Evolutionary conservation across 2,888 invertebrate genomes (phyloP).

Genomic region (Pediacus dermestoides): DNA sequence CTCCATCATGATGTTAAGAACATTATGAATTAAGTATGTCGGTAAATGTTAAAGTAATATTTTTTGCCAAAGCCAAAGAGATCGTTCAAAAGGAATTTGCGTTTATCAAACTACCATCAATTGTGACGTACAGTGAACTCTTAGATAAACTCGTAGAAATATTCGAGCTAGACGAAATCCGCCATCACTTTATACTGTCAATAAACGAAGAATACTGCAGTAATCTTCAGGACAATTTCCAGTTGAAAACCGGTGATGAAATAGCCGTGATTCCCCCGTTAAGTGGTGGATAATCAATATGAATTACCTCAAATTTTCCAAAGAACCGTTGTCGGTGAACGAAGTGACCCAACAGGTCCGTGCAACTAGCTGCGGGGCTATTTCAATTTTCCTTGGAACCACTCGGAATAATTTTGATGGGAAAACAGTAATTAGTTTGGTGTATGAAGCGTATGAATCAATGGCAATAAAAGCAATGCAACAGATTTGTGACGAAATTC

Average conservation of each 20-base stretch:
- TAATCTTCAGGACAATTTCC: slow-evolving; percentile 48
- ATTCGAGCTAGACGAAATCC: slow-evolving; percentile 66
- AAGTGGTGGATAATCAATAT: slow-evolving; percentile 78
- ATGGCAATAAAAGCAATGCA: slow-evolving; percentile 87
- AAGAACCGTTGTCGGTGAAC: slow-evolving; percentile 65
- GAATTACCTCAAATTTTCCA: slow-evolving; percentile 67
- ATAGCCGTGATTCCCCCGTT: slow-evolving; percentile 92
- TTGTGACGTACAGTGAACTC: slow-evolving; percentile 57
- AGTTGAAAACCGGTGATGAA: slow-evolving; percentile 68
- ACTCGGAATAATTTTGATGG: slow-evolving; percentile 81
- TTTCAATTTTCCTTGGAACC: slow-evolving; percentile 85
- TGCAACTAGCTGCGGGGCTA: slow-evolving; percentile 77
- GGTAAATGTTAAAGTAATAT: slow-evolving; percentile 67
- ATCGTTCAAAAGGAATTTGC: slow-evolving; percentile 64
- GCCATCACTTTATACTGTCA: slow-evolving; percentile 71
- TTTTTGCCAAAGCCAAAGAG: slow-evolving; percentile 90
- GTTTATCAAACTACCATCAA: slow-evolving; percentile 52
- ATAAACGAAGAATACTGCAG: slow-evolving; percentile 78
- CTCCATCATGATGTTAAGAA: no score
- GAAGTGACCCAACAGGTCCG: slow-evolving; percentile 63
- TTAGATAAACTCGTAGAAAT: slow-evolving; percentile 57
- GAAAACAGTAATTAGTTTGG: slow-evolving; percentile 78
- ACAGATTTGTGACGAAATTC: slow-evolving; percentile 69
- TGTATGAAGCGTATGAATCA: slow-evolving; percentile 90
- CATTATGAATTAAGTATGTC: no score